phyloP scores from a whole-genome alignment of 2,113 vertebrate species.

The Corynorhinus townsendii region DNA sequence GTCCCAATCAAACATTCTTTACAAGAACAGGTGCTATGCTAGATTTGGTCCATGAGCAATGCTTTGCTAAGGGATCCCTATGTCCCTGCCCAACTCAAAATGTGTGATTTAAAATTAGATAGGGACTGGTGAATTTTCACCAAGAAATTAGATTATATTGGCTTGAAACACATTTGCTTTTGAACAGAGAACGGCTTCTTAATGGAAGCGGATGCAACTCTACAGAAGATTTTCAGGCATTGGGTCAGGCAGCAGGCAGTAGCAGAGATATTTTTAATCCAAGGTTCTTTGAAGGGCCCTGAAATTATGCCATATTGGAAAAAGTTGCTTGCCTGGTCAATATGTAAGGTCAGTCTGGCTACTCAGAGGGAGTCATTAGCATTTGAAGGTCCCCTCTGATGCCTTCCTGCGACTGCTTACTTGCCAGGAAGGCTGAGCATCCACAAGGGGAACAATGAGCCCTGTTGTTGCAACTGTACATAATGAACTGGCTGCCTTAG shows the following conservation, averaged over 20 bases:
- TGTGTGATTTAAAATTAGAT: conserved; percentile 1
- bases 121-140: neutral
- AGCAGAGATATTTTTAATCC: neutral
- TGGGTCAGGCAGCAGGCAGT: neutral
- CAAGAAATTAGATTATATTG: neutral
- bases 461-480: conserved; percentile 35
- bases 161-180: neutral
- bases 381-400: neutral
- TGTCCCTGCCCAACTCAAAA: neutral
- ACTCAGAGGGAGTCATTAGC: neutral
- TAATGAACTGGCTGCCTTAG: neutral
- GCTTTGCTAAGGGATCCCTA: neutral
- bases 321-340: neutral
- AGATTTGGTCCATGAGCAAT: neutral
- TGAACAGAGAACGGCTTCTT: neutral
- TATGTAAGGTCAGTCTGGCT: neutral
- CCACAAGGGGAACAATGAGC: neutral
- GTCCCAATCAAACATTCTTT: neutral
- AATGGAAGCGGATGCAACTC: neutral
- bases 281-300: neutral
- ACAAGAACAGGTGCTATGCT: neutral
- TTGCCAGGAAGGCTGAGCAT: neutral
- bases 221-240: neutral
- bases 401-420: neutral
- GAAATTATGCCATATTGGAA: neutral